Conservation (phyloP, 2,888 invertebrate genomes). For the Drosophila demipolita region DNA sequence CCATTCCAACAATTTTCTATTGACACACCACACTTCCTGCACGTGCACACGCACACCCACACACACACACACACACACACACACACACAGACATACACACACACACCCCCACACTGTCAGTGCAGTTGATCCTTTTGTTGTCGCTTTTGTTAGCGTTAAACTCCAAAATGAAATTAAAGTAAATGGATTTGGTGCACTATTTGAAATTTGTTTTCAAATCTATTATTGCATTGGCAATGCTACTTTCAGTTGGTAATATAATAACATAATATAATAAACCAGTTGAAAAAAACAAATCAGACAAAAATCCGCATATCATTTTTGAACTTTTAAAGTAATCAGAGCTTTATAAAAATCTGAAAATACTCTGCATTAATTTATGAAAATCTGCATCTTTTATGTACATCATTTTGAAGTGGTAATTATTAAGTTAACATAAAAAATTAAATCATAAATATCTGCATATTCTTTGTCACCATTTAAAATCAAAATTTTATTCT, state of each 20-base stretch:
- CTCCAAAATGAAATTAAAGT: not conserved
- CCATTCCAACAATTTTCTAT: constrained; percentile 5
- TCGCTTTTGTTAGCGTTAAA: not conserved
- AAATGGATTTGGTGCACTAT: not conserved
- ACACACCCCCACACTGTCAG: not conserved
- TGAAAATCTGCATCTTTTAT: too few relatives aligned
- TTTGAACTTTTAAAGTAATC: not conserved
- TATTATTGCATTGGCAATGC: not conserved
- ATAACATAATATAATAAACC: too few relatives aligned
- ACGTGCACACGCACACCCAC: not conserved
- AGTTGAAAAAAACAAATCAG: not conserved
- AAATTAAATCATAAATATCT: not conserved
- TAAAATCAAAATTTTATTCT: too few relatives aligned
- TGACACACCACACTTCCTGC: constrained; percentile 2
- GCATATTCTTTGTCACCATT: not conserved
- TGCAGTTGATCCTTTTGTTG: constrained; percentile 2
- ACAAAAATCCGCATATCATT: not conserved
- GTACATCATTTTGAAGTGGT: too few relatives aligned
- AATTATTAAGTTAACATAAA: not conserved
- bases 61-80: not conserved
- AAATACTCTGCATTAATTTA: not conserved
- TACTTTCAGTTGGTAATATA: not conserved
- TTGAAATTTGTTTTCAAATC: not conserved
- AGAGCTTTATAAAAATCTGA: not conserved
- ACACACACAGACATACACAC: not conserved